Evolutionary conservation across 2,797 vertebrate species (phyloP).

Genomic region (Mormyrops boulengeri): DNA sequence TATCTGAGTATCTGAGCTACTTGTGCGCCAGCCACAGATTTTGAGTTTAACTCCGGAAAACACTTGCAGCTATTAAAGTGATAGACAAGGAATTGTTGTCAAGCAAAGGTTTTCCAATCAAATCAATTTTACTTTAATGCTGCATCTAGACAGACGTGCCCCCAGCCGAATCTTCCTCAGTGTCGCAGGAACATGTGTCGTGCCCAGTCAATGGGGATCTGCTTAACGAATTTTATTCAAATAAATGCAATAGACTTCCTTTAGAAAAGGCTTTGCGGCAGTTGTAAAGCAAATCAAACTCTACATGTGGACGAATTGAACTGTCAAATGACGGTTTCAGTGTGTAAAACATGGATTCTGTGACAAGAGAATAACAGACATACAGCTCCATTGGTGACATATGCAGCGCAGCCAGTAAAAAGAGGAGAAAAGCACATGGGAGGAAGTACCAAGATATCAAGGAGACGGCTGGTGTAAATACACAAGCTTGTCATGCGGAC

Average conservation of each 20-base stretch:
- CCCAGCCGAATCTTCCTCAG: neutral
- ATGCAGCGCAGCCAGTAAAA: neutral
- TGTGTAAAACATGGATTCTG: neutral
- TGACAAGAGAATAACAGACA: neutral
- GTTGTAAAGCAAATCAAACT: neutral
- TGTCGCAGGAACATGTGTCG: constrained; percentile 59
- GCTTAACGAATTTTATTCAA: constrained; percentile 50
- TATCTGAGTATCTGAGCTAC: neutral
- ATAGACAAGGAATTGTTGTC: neutral
- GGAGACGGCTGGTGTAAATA: neutral
- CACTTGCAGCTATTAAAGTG: constrained; percentile 36
- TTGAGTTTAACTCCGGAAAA: constrained; percentile 41
- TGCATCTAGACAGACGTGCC: neutral
- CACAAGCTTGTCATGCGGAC: neutral
- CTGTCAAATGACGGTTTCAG: neutral
- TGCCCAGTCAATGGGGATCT: constrained; percentile 50
- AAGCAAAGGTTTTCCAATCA: neutral
- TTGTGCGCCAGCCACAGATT: constrained; percentile 41
- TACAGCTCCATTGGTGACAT: constrained; percentile 5
- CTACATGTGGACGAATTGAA: neutral
- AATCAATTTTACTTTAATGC: constrained; percentile 1
- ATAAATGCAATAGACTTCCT: constrained; percentile 34
- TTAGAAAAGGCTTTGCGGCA: constrained; percentile 29
- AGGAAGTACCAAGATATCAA: neutral
- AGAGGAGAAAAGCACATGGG: neutral